Evolutionary conservation across 2,797 vertebrate species (phyloP).

Genomic region (Lycodopsis pacificus): DNA sequence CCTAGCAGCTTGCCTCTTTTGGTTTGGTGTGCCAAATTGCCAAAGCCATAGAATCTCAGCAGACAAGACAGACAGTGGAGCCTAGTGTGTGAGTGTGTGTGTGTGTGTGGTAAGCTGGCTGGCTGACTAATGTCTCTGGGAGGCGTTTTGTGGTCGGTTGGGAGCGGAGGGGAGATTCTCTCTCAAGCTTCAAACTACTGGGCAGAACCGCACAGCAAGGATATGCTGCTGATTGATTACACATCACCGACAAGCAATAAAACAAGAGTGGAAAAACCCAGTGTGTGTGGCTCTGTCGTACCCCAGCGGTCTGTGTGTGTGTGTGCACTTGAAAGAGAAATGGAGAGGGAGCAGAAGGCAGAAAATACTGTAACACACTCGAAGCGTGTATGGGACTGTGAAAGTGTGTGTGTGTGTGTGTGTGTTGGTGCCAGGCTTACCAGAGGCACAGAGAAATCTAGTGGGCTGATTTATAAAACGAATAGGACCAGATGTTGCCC

Average conservation of each 20-base stretch:
- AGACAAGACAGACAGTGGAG: conserved; percentile 68
- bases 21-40: conserved; percentile 75
- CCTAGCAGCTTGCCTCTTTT: conserved; percentile 79
- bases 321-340: conserved; percentile 38
- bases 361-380: conserved; percentile 52
- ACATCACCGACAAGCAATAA: conserved; percentile 77
- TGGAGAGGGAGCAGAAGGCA: conserved; percentile 55
- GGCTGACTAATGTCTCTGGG: conserved; percentile 76
- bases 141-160: conserved; percentile 76
- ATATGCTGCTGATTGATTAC: conserved; percentile 77
- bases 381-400: conserved; percentile 33
- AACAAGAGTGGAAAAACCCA: conserved; percentile 71
- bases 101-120: conserved; percentile 47
- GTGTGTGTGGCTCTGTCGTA: conserved; percentile 22
- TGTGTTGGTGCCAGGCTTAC: conserved; percentile 54
- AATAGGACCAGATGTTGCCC: conserved; percentile 74
- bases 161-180: conserved; percentile 73
- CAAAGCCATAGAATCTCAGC: conserved; percentile 74
- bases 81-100: conserved; percentile 17
- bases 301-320: conserved; percentile 10
- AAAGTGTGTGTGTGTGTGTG: conserved; percentile 44
- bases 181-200: conserved; percentile 74
- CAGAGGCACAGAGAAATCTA: conserved; percentile 57
- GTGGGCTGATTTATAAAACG: conserved; percentile 67
- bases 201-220: conserved; percentile 72